These are phyloP conservation scores for Acanthurus leucopareius DNA, from an alignment of 2,797 vertebrate species.

Conservation along the genomic window DNA sequence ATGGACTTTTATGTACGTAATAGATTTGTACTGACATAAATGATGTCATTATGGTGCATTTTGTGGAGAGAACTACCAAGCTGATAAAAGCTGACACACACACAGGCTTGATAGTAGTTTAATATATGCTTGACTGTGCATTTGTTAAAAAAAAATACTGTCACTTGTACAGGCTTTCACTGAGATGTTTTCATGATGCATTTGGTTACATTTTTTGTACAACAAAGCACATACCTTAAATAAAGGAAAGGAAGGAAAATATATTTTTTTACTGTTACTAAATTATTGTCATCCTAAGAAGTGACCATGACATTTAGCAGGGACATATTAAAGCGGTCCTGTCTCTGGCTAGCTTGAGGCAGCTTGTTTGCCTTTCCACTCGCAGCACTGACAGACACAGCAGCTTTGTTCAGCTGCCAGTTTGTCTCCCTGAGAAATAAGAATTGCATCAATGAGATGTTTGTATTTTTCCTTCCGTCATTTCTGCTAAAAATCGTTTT, in stretches of 20 bases:
- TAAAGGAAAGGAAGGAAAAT: neutral
- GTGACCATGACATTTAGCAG: neutral
- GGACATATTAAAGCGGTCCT: neutral
- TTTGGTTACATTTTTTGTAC: neutral
- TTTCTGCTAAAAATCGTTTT: neutral
- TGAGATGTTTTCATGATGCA: neutral
- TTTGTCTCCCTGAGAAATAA: neutral
- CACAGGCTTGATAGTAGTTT: neutral
- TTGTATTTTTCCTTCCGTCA: neutral
- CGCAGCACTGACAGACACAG: neutral
- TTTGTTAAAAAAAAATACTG: neutral
- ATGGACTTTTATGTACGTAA: no score
- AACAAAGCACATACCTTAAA: neutral
- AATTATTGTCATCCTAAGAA: neutral
- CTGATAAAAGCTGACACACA: neutral
- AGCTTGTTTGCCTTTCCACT: neutral
- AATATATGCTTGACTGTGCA: neutral
- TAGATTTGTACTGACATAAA: neutral
- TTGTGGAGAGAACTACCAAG: neutral
- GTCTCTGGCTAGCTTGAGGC: slow-evolving; percentile 1
- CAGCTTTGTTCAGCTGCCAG: slow-evolving; percentile 7
- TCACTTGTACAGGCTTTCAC: neutral
- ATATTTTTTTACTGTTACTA: neutral
- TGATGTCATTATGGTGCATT: neutral
- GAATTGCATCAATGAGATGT: neutral